phyloP scores from a whole-genome alignment of 1,140 invertebrate species.

The Ditylenchus dipsaci region DNA sequence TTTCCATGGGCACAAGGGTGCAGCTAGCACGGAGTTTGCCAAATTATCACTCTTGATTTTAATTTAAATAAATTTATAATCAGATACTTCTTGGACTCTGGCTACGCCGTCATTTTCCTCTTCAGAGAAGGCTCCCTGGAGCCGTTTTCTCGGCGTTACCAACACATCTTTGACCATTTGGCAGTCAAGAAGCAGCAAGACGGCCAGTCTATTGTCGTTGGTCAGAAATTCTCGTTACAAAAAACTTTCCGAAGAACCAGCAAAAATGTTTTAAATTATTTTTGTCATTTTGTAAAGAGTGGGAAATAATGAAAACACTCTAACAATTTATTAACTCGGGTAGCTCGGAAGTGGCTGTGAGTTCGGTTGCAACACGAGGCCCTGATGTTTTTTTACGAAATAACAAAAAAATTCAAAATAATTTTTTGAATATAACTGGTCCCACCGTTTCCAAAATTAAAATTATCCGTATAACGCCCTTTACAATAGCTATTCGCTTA shows the following conservation, averaged over 20 bases:
- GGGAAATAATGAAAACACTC: too few species aligned
- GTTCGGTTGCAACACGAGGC: too few species aligned
- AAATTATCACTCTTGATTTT: neutral
- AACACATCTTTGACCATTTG: constrained; percentile 65
- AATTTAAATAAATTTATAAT: neutral
- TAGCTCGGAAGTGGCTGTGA: too few species aligned
- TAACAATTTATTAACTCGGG: constrained; percentile 26
- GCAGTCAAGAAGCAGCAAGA: constrained; percentile 18
- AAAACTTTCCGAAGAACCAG: neutral
- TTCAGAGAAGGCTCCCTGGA: constrained; percentile 73
- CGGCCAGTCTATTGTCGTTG: constrained; percentile 18
- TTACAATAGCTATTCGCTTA: too few species aligned
- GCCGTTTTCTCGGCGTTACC: constrained; percentile 80
- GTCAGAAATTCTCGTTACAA: constrained; percentile 55
- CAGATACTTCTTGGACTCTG: constrained; percentile 74
- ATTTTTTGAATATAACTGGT: too few species aligned
- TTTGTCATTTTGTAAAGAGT: too few species aligned
- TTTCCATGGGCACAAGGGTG: constrained; percentile 79
- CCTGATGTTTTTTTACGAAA: too few species aligned
- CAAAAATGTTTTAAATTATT: constrained; percentile 7
- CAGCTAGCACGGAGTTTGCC: constrained; percentile 80
- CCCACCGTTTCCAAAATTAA: too few species aligned
- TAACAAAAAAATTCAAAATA: too few species aligned
- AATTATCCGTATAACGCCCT: too few species aligned
- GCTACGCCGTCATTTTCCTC: constrained; percentile 67